phyloP scores from a whole-genome alignment of 2,113 vertebrate genomes.

The Emydura subglobosa region DNA sequence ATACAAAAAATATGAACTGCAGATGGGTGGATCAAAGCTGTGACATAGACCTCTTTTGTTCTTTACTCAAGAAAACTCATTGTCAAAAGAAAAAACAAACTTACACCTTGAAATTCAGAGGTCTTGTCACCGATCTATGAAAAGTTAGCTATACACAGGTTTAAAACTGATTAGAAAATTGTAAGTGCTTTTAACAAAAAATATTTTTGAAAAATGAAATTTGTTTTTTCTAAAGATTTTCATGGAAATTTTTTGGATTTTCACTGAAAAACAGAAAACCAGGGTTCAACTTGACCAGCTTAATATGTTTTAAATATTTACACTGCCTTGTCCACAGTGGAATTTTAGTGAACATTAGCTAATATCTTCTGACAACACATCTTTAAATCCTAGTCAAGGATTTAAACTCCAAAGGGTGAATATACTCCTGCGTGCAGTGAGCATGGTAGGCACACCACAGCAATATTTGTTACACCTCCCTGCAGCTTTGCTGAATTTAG shows the following conservation, averaged over 20 bases:
- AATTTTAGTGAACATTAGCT: neutral
- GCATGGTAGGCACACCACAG: neutral
- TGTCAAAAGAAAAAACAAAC: neutral
- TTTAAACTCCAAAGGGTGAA: neutral
- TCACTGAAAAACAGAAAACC: neutral
- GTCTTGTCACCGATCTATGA: neutral
- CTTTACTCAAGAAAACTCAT: neutral
- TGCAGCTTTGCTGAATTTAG: neutral
- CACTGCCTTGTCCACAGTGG: neutral
- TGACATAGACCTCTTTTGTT: neutral
- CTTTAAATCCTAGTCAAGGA: neutral
- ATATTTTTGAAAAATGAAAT: neutral
- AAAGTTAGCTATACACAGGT: neutral
- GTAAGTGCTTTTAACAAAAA: neutral
- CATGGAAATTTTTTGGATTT: neutral
- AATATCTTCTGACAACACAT: neutral
- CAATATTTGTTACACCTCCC: neutral
- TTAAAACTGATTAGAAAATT: neutral
- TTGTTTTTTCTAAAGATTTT: neutral
- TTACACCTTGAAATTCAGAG: neutral
- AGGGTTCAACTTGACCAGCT: neutral
- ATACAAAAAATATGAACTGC: neutral
- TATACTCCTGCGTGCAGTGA: neutral
- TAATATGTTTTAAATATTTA: neutral
- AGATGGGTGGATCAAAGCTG: neutral